A percentile compares a stretch with the other conserved stretches of the same genome.
phyloP scores from a whole-genome alignment of 2,888 invertebrate genomes.

The Cosmia pyralina region DNA sequence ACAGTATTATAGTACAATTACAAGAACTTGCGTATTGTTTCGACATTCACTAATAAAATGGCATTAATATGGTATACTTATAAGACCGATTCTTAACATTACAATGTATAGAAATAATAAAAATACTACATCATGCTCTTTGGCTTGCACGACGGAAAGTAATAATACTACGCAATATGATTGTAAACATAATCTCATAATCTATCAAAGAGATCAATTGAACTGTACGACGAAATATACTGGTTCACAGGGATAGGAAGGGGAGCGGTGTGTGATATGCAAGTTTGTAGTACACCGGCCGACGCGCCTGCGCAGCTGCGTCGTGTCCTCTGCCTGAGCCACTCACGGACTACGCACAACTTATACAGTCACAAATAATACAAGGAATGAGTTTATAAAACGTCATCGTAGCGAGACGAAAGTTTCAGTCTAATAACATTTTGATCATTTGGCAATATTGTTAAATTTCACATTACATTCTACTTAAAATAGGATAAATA shows the following conservation, averaged over 20 bases:
- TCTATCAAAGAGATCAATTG: conserved; percentile 86
- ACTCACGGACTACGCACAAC: conserved; percentile 56
- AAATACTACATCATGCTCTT: conserved; percentile 90
- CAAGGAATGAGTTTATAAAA: conserved; percentile 71
- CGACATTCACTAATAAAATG: conserved; percentile 88
- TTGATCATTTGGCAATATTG: conserved; percentile 90
- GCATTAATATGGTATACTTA: conserved; percentile 88
- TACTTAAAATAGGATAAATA: conserved; percentile 78
- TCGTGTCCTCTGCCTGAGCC: conserved; percentile 71
- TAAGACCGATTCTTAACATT: conserved; percentile 85
- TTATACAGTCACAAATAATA: conserved; percentile 67
- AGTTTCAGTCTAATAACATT: conserved; percentile 88
- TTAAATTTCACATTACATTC: conserved; percentile 76
- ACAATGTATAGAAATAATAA: conserved; percentile 87
- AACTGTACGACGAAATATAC: conserved; percentile 79
- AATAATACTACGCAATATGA: conserved; percentile 78
- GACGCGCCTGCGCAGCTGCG: conserved; percentile 50
- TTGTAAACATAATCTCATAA: conserved; percentile 82
- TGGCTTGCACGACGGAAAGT: conserved; percentile 89
- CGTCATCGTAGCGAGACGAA: conserved; percentile 75
- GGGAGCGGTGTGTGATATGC: conserved; percentile 83
- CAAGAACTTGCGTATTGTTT: conserved; percentile 85
- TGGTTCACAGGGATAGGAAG: conserved; percentile 65
- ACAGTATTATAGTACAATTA: conserved; percentile 88
- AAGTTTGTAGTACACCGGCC: conserved; percentile 75